Evolutionary conservation across 1,140 invertebrate species (phyloP).

Genomic region (Euura saliciscinereae): DNA sequence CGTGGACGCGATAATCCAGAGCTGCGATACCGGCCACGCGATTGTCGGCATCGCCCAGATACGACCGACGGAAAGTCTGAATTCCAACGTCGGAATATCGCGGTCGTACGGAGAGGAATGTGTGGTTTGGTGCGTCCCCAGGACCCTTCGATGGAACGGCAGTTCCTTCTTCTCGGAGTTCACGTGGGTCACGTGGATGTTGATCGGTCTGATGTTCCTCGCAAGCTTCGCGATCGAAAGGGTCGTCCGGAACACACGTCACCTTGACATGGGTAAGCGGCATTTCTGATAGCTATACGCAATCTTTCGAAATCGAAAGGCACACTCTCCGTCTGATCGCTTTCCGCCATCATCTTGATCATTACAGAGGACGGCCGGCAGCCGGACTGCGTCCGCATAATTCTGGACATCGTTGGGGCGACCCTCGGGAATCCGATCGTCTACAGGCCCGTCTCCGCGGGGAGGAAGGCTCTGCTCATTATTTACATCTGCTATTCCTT

Average conservation of each 20-base stretch:
- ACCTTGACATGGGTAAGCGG: too few species aligned
- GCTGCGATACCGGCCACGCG: background rate
- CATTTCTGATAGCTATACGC: too few species aligned
- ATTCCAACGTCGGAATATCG: background rate
- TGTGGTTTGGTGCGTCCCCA: background rate
- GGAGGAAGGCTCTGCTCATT: background rate
- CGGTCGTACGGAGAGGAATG: background rate
- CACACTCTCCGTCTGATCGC: too few species aligned
- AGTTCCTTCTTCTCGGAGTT: too few species aligned
- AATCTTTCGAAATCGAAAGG: too few species aligned
- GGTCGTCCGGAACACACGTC: too few species aligned
- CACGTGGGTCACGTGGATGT: too few species aligned
- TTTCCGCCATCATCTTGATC: too few species aligned
- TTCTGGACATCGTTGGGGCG: background rate
- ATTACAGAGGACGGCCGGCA: too few species aligned
- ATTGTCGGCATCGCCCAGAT: background rate
- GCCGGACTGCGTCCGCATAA: background rate
- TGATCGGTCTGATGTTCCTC: too few species aligned
- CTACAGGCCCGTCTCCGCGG: background rate
- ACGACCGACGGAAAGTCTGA: background rate
- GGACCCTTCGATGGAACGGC: background rate
- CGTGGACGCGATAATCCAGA: too few species aligned
- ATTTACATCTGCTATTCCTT: background rate
- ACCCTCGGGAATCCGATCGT: background rate
- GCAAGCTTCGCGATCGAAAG: too few species aligned